Evolutionary conservation across 2,888 invertebrate species (phyloP), one percentile per base, ranked within the genome.

Genomic region (Polydrusus cervinus): DNA sequence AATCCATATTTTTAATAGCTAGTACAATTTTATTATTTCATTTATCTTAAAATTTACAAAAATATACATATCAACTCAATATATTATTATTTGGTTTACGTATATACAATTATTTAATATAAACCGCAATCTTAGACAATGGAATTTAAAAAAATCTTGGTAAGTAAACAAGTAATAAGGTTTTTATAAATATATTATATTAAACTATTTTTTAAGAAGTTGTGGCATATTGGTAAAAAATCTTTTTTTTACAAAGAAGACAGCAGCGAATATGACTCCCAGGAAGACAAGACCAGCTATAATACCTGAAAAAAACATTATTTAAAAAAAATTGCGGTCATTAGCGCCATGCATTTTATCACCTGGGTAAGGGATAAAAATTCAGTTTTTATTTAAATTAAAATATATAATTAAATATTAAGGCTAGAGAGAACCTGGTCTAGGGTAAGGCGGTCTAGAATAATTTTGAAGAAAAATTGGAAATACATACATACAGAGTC

Each of bases 261-360:
- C 89, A 67, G 91, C 91, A 61, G 89, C 91, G 66, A 92, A 89
- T 10, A 91, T 89, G 75, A 91, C 90, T 13, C 91, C 90, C 78
- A 94, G 86, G 83, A 94, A 91, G 71, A 92, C 89, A 75, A 94
- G 89, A 38, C 91, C 93, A 13, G 90, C 92, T n/a, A 92, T 91
- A 75, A 92, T 90, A 65, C 93, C 76, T 76, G 16, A 43, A 70
- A 62, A 38, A 14, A 70, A 43, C 3, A n/a, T 13, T 3, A 43
- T 40, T 40, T 40, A 9, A 9, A 9, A 40, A 40, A 1, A 11
- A 3, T 40, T 11, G 9, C 7, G 5, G n/a, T n/a, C n/a, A n/a
- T n/a, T n/a, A n/a, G n/a, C n/a, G n/a, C n/a, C n/a, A n/a, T n/a
- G n/a, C n/a, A n/a, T n/a, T n/a, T n/a, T n/a, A n/a, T n/a, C n/a